Base-by-base conservation (phyloP, 1,140 invertebrate species). In the Bombus pyrosoma region DNA sequence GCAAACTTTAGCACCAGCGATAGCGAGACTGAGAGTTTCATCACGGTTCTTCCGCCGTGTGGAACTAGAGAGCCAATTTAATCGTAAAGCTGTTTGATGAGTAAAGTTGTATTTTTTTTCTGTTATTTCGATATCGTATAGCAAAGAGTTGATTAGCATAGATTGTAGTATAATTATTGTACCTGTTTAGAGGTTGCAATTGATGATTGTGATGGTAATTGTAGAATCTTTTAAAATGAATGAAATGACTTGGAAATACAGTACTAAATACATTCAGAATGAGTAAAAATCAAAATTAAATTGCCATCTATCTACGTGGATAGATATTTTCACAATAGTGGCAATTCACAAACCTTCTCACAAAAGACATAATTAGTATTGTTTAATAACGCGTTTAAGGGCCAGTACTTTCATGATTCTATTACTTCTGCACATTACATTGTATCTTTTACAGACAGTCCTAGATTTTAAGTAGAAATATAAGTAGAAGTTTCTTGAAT, bases 21-120 rank as follows among this genome's bases (percentile, higher is more conserved):
- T 80, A 95, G 94, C 64, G 95, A 96, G 83, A 94, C 93, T 32
- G 95, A 95, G 57, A 95, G 89, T 18, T 95, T 96, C 69, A 93
- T 95, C 39, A 96, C 95, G 2, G 95, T 96, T 72, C 90, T 95
- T 28, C 89, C 92, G 22, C 94, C 93, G 0, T 89, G 84, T 75
- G 86, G 64, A 3, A 84, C 34, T 90, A 86, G 28, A 88, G 90
- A 79, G 86, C 89, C 41, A 92, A 90, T 87, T 85, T 93, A 64
- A 77, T 91, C 6, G 9, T n/a, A n/a, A n/a, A 62, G 12, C 28
- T n/a, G 28, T 59, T 28, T 3, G 22, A 12, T 5, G 0, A 39
- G 34, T 37, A 32, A 66, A 66, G 15, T 9, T 64, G n/a, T 64
- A 32, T 64, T 64, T 4, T 41, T 71, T 5, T n/a, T 12, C 25